Conservation (phyloP, 2,113 vertebrate species). For the Orcinus orca region DNA sequence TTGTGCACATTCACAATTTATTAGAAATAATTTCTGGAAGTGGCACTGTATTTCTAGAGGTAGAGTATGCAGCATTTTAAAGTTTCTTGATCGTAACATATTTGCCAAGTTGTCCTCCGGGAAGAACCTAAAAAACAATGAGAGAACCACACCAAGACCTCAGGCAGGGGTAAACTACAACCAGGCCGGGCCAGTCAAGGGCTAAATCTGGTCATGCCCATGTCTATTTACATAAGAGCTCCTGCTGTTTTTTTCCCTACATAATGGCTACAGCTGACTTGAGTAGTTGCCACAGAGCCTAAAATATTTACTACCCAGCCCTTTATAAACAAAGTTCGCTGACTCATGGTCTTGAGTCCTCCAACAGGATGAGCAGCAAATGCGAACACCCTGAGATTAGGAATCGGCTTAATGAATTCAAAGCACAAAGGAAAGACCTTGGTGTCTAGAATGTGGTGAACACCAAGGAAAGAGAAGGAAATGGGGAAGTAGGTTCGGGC, state of each 20-base stretch:
- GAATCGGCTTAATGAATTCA: conserved; percentile 6
- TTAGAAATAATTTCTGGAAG: conserved; percentile 41
- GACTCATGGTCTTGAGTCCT: background rate
- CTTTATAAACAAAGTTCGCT: background rate
- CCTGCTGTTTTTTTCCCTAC: background rate
- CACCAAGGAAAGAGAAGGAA: background rate
- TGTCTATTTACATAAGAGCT: background rate
- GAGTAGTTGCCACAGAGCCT: background rate
- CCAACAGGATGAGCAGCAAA: conserved; percentile 1
- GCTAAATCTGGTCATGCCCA: background rate
- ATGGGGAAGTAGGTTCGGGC: background rate
- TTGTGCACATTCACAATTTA: background rate
- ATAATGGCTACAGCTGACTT: background rate
- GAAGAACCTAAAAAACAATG: conserved; percentile 25
- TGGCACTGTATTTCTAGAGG: background rate
- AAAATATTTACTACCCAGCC: conserved; percentile 9
- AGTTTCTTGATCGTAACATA: background rate
- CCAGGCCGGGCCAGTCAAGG: background rate
- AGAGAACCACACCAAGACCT: background rate
- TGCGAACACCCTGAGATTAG: background rate
- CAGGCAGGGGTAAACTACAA: background rate
- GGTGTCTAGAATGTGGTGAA: background rate
- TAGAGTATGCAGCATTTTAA: background rate
- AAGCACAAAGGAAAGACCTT: background rate
- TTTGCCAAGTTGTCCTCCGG: background rate